phyloP scores from a whole-genome alignment of 2,888 invertebrate species.

The Pandemis heparana region DNA sequence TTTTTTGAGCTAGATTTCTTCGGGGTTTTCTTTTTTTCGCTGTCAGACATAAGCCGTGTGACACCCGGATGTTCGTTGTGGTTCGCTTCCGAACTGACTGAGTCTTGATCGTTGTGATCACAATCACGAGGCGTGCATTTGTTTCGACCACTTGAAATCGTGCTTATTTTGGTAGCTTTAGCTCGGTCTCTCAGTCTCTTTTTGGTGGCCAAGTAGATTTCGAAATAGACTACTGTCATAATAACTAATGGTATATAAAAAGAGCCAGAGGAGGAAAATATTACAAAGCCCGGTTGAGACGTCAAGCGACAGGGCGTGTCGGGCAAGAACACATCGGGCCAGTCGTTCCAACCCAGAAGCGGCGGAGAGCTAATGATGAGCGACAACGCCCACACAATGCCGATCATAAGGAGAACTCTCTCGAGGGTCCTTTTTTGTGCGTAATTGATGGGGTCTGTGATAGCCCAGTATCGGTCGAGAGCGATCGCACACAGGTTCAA shows the following conservation, averaged over 20 bases:
- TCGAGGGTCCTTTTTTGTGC: constrained; percentile 96
- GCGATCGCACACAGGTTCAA: constrained; percentile 97
- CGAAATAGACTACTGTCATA: constrained; percentile 98
- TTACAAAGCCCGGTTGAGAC: constrained; percentile 94
- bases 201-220: constrained; percentile 97
- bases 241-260: constrained; percentile 97
- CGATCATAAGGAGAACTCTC: constrained; percentile 94
- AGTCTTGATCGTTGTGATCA: constrained; percentile 89
- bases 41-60: constrained; percentile 66
- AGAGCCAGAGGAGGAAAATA: constrained; percentile 96
- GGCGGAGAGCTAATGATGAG: constrained; percentile 96
- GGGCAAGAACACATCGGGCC: constrained; percentile 93
- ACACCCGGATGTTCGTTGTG: constrained; percentile 88
- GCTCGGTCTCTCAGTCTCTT: constrained; percentile 93
- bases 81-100: constrained; percentile 93
- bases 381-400: constrained; percentile 94
- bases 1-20: constrained; percentile 71
- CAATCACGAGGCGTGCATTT: constrained; percentile 78
- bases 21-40: constrained; percentile 76
- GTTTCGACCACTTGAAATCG: constrained; percentile 84
- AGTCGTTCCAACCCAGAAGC: constrained; percentile 97
- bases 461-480: constrained; percentile 97
- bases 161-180: constrained; percentile 92
- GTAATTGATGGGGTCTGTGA: constrained; percentile 97
- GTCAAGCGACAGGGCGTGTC: constrained; percentile 94